Percentiles rank a stretch among this genome's conserved stretches.
Conservation (phyloP, 2,113 vertebrate genomes). For the Pangasianodon gigas region DNA sequence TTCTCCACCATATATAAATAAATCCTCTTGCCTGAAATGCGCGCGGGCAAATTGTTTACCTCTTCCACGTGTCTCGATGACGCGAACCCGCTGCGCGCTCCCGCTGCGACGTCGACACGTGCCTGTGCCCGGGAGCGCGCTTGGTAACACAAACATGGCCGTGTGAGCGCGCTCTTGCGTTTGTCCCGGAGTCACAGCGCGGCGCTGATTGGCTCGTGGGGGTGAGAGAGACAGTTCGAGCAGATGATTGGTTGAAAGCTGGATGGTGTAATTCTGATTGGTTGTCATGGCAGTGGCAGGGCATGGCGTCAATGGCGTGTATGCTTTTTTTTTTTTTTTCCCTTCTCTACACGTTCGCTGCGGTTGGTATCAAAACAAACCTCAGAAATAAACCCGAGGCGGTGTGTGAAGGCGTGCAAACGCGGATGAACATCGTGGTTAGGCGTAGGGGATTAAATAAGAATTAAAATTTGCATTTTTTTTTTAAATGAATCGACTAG, state of each 20-base stretch:
- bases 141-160: conserved; percentile 52
- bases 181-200: conserved; percentile 4
- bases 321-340: background rate
- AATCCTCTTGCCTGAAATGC: background rate
- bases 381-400: conserved; percentile 12
- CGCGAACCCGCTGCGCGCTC: conserved; percentile 57
- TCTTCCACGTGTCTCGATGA: conserved; percentile 67
- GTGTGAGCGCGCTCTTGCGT: conserved; percentile 50
- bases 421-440: no score
- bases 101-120: conserved; percentile 52
- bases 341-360: conserved; percentile 24
- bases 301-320: conserved; percentile 32
- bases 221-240: conserved; percentile 19
- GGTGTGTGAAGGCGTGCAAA: background rate
- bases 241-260: conserved; percentile 49
- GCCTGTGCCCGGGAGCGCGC: conserved; percentile 61
- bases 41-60: conserved; percentile 51
- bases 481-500: background rate
- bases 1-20: background rate
- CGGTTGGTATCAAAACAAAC: conserved; percentile 45
- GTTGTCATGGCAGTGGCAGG: conserved; percentile 55
- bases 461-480: background rate
- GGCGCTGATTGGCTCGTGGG: conserved; percentile 57
- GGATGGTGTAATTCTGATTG: conserved; percentile 54
- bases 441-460: background rate